These are phyloP conservation scores for Stenurella melanura DNA, from an alignment of 2,888 invertebrate genomes.

Conservation along the genomic window DNA sequence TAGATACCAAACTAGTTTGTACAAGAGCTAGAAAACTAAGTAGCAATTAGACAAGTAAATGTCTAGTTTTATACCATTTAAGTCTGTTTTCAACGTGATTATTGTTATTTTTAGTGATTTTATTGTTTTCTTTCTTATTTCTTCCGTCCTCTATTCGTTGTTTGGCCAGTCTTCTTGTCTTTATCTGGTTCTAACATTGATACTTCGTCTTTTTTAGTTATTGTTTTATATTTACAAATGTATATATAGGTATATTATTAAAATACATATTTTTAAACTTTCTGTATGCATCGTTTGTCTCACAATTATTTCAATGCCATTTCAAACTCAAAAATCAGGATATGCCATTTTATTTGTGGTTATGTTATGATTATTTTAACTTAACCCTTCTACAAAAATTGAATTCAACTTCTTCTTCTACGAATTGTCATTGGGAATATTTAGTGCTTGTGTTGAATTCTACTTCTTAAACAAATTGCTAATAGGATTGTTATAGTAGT, in stretches of 20 bases:
- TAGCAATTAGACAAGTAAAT: not conserved
- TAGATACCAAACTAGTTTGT: conserved; percentile 29
- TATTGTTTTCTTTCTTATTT: not conserved
- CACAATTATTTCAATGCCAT: too few relatives aligned
- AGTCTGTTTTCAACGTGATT: conserved; percentile 32
- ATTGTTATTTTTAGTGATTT: conserved; percentile 27
- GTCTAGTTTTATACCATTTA: not conserved
- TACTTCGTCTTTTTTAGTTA: conserved; percentile 1
- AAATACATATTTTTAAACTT: conserved; percentile 11
- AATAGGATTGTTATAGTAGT: too few relatives aligned
- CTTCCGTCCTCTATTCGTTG: not conserved
- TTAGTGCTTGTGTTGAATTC: too few relatives aligned
- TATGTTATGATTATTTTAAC: too few relatives aligned
- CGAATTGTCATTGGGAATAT: too few relatives aligned
- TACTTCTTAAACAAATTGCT: too few relatives aligned
- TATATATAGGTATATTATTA: conserved; percentile 22
- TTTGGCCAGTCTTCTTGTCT: conserved; percentile 22
- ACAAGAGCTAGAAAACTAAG: conserved; percentile 22
- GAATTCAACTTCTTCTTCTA: too few relatives aligned
- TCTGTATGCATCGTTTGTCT: too few relatives aligned
- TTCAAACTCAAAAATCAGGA: too few relatives aligned
- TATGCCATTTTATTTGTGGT: too few relatives aligned
- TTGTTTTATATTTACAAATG: conserved; percentile 22
- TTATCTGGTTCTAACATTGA: not conserved
- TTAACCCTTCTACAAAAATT: too few relatives aligned